Evolutionary conservation across 1,140 invertebrate species (phyloP), one percentile per base, ranked within the genome.

Genomic region (Euschistus heros): DNA sequence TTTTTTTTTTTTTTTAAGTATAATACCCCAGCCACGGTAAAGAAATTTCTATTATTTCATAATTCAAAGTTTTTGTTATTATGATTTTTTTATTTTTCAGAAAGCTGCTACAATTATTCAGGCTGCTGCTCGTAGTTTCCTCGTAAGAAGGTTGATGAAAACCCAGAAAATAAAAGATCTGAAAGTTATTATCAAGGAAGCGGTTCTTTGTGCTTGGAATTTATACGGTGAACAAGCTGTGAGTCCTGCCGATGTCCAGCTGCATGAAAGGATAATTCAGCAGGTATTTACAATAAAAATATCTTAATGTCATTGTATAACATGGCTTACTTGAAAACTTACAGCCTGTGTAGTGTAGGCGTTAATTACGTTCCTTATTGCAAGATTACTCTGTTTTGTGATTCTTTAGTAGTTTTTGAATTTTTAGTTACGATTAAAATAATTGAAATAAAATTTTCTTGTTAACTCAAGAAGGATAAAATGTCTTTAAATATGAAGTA

Each of bases 101-200:
- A 61, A 47, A 47, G 63, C 63, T 37, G 67, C 67, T 10, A 46
- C 55, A 0, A 65, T 50, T 30, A 68, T 68, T 15, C 67, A 68
- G 60, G 59, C 67, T 42, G 63, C 33, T 15, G 33, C 62, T 1
- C 18, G 67, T 10, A 60, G 67, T 42, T 68, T 54, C 24, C 26
- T 68, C n/a, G 63, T 61, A 0, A 64, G 67, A 47, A 50, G 67
- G 30, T 37, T 68, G 15, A 26, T 68, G 54, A 68, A 46, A 60
- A 68, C 67, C 22, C 20, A 62, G 7, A 68, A 59, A 65, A 60
- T 68, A 10, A 55, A 61, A 6, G 50, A 65, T 14, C 54, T 68
- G 27, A 68, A 68, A 42, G 63, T 62, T 20, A 64, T 55, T 15
- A 65, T 68, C 24, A 62, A 50, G 27, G 67, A 68, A 20, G 64